Evolutionary conservation across 2,888 invertebrate species (phyloP), one percentile per base, ranked within the genome.

Genomic region (Elegia similella): DNA sequence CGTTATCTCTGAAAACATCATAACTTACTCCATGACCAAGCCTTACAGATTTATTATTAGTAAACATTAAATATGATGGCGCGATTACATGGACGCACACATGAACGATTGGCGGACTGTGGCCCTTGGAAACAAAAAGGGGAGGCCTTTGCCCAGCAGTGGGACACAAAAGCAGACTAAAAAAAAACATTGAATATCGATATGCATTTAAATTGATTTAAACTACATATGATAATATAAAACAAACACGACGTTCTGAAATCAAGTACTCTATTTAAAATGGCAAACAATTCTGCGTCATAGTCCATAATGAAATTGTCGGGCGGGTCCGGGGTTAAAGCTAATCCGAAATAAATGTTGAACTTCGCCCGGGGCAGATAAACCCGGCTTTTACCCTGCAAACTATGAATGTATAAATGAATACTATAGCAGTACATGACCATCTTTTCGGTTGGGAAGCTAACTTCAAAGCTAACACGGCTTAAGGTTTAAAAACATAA

Each of bases 341-440:
- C 43, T 54, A 54, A 54, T 54, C 30, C 53, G 15, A 54, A 54
- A 54, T 54, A 54, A 54, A 54, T 54, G 53, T 54, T 43, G 43
- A 54, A 54, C 43, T 54, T 54, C 6, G 53, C 53, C 43, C 30
- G 16, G 43, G 32, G 53, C 53, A 43, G 53, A 44, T 54, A 43
- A 54, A 53, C 43, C 53, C 43, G 43, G 30, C 53, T 54, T 54
- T 54, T 38, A 34, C 17, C 50, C 34, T 32, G 15, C 50, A 34
- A 50, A 50, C 50, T 50, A 50, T 38, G 16, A 46, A 46, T 46
- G 46, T 46, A 29, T 46, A 46, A 50, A 50, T 34, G 50, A 32
- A 48, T 32, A 30, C 34, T 34, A 10, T 12, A 2, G 12, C 8
- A 29, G 47, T 15, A 38, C n/a, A n/a, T n/a, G n/a, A 12, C 10